Base-by-base conservation (phyloP, 2,888 invertebrate species). In the Eupithecia subfuscata region DNA sequence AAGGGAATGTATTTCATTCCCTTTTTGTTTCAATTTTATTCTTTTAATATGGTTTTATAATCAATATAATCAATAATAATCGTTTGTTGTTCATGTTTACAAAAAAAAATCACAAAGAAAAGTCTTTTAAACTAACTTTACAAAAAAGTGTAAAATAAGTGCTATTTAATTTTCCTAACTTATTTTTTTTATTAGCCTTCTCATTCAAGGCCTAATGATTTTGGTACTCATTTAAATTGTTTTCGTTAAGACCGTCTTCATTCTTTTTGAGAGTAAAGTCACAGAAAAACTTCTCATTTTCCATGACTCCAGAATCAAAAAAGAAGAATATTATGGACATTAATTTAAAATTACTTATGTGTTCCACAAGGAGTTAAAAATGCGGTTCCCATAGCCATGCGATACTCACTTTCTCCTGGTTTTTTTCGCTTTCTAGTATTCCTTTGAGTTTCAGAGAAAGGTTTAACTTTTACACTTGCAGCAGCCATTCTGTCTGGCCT, bases 361-460 rank as follows among this genome's bases (percentile, higher is more conserved):
- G 56, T 56, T 56, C n/a, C 56, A 22, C 22, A 60, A 60, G 12
- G 7, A 52, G 4, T 16, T 64, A 37, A 16, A 34, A 40, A 40
- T 18, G 48, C 73, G 18, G 43, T 60, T 9, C 67, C 67, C 63
- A 71, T 69, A 56, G 60, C 70, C 72, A 76, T 72, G 81, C 77
- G 69, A 69, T 88, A 95, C 93, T 93, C 83, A 94, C 94, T 95
- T 52, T 94, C 96, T 73, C 97, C 97, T 14, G 97, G 97, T 87
- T 97, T 97, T 92, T 97, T 97, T 87, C 97, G 95, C 92, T 97
- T 97, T 88, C 97, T 95, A 43, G 96, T 91, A n/a, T 84, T 84
- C 82, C 84, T 87, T 63, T 88, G 85, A 37, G 86, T 85, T 81
- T 87, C 90, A 79, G 81, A 87, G 77, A 87, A 88, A 25, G 90